Conservation (phyloP, 2,888 invertebrate species). For the Carcina quercana region DNA sequence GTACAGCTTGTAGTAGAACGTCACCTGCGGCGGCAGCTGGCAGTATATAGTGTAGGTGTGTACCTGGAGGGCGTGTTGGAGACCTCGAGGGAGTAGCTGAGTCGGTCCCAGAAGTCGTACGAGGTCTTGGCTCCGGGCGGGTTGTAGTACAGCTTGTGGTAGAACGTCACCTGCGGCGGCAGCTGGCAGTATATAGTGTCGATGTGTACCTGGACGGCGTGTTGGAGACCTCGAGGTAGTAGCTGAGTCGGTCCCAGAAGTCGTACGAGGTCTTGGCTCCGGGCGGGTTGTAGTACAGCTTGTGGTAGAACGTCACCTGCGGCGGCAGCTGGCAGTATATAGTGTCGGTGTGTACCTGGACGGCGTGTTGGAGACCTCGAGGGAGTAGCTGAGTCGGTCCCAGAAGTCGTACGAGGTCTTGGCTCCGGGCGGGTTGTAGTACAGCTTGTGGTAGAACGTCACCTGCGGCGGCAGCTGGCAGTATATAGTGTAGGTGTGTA, state of each 20-base stretch:
- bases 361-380: conserved; percentile 26
- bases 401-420: conserved; percentile 75
- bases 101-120: conserved; percentile 80
- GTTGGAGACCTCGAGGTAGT: conserved; percentile 46
- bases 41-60: too few relatives aligned
- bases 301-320: conserved; percentile 78
- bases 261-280: conserved; percentile 55
- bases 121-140: conserved; percentile 39
- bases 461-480: conserved; percentile 79
- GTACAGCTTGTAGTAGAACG: conserved; percentile 76
- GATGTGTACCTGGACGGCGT: too few relatives aligned
- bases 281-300: conserved; percentile 68
- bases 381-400: conserved; percentile 75
- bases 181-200: conserved; percentile 75
- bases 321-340: conserved; percentile 77
- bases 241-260: conserved; percentile 79
- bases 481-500: too few relatives aligned
- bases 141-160: conserved; percentile 75
- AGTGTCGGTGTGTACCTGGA: too few relatives aligned
- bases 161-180: conserved; percentile 78
- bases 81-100: conserved; percentile 63
- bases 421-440: conserved; percentile 58
- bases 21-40: conserved; percentile 77
- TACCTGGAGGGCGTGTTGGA: too few relatives aligned
- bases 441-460: conserved; percentile 77